Evolutionary conservation across 2,888 invertebrate species (phyloP).

Genomic region (Phymatocera aterrima): DNA sequence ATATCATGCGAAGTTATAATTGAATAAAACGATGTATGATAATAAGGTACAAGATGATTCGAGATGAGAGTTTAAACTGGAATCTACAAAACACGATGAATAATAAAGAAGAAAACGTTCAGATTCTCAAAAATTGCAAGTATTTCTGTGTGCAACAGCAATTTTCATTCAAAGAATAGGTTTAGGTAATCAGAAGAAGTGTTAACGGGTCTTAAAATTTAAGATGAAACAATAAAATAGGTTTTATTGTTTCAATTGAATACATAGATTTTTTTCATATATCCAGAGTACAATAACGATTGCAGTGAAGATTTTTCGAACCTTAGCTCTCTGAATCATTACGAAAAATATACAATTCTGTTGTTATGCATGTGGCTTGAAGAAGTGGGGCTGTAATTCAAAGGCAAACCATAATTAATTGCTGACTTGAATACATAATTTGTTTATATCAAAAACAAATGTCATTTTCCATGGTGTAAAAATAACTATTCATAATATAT

Average conservation of each 20-base stretch:
- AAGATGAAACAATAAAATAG: slow-evolving; percentile 2
- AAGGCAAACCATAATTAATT: not conserved
- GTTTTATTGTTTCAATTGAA: slow-evolving; percentile 7
- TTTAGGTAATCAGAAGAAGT: not conserved
- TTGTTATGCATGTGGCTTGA: slow-evolving; percentile 12
- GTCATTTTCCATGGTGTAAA: not conserved
- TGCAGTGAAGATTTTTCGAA: not conserved
- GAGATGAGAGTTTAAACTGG: not conserved
- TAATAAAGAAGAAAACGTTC: not conserved
- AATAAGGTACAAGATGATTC: not conserved
- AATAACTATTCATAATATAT: not conserved
- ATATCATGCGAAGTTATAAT: slow-evolving; percentile 32
- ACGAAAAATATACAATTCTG: slow-evolving; percentile 22
- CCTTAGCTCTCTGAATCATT: not conserved
- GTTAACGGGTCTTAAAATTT: not conserved
- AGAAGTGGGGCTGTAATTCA: not conserved
- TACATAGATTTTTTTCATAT: slow-evolving; percentile 29
- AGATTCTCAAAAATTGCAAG: not conserved
- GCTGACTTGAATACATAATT: not conserved
- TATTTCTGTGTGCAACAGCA: not conserved
- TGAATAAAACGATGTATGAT: slow-evolving; percentile 9
- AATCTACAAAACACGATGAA: not conserved
- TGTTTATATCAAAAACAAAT: not conserved
- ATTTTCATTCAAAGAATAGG: not conserved
- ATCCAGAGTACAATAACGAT: slow-evolving; percentile 12